Evolutionary conservation across 2,113 vertebrate genomes (phyloP), one percentile per base, ranked within the genome.

Genomic region (Eretmochelys imbricata): DNA sequence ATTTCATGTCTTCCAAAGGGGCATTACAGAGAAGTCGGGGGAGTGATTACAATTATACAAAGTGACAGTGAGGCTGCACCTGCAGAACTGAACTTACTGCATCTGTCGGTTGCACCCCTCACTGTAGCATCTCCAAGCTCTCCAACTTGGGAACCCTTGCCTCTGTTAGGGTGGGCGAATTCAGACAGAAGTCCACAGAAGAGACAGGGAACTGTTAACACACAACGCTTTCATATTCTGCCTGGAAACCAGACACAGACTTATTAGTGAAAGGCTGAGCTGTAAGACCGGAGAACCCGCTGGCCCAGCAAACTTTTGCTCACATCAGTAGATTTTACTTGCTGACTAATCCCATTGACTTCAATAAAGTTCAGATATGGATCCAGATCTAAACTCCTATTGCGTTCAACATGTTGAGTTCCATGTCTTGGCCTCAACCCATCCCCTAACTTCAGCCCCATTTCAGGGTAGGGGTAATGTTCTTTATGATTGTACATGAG

Each of bases 1-100:
- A 89, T 31, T 27, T 59, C 51, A 29, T 93, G 90, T 83, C 59
- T 82, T 96, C 51, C 79, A 93, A 59, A 29, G 81, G 80, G 89
- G 54, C 51, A 65, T 80, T 53, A n/a, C 17, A 13, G 55, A 83
- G 57, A 83, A 94, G 87, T 80, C 46, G 24, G 91, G 54, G 48
- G 16, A 89, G n/a, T 54, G 54, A 88, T 94, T 83, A 48, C 69
- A 87, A 0, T 89, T 94, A 69, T 91, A 87, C 27, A 76, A 80
- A 49, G 24, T 29, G 85, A 82, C 59, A 65, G 24, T 62, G 42
- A 53, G 49, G 31, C n/a, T 96, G 85, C 38, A 42, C 84, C 55
- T 81, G 54, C 54, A 29, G 49, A 89, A 78, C 20, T 93, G 51
- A 16, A 69, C 83, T 94, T 94, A 57, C 53, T 25, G 72, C 24